Percentiles rank a stretch among this genome's conserved stretches.
Evolutionary conservation across 1,140 invertebrate species (phyloP).

Genomic region (Lasioglossum baleicum): DNA sequence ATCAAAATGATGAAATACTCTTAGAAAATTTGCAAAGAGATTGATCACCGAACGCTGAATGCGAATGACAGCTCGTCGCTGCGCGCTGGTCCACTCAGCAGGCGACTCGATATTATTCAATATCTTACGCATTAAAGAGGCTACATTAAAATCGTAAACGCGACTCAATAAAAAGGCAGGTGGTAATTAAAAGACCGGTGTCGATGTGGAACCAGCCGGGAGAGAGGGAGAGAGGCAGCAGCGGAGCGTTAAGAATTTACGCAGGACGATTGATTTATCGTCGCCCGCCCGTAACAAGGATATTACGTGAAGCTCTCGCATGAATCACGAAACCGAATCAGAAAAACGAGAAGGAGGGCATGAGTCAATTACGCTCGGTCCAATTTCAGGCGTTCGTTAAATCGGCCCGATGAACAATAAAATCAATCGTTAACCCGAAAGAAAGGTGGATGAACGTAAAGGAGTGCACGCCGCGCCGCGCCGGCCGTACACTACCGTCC

Average conservation of each 20-base stretch:
- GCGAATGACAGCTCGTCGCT: no score
- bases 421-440: conserved; percentile 5
- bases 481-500: no score
- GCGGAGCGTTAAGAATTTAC: not conserved
- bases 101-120: not conserved
- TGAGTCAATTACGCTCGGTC: conserved; percentile 5
- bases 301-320: not conserved
- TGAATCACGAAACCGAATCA: not conserved
- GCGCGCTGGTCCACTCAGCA: no score
- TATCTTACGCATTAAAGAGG: not conserved
- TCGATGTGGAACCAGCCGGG: not conserved
- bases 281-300: not conserved
- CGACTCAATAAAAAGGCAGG: not conserved
- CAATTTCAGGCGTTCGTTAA: not conserved
- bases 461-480: no score
- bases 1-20: no score
- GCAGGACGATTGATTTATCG: conserved; percentile 1
- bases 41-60: no score
- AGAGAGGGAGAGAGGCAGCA: no score
- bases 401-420: conserved; percentile 3
- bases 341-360: not conserved
- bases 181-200: not conserved
- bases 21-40: no score
- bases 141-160: not conserved
- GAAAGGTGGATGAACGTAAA: not conserved